Evolutionary conservation across 2,797 vertebrate species (phyloP).

Genomic region (Tenualosa ilisha): DNA sequence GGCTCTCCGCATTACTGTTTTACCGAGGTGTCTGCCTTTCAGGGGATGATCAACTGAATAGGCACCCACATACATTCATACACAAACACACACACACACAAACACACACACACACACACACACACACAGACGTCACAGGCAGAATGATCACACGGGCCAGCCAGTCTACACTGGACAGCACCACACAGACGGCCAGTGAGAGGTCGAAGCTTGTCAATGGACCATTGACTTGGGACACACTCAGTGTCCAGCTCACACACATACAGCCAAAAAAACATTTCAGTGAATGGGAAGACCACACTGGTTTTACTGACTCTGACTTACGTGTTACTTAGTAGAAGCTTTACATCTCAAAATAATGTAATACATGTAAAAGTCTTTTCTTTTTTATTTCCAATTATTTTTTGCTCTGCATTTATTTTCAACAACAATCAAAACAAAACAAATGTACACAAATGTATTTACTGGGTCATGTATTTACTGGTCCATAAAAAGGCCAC

Average conservation of each 20-base stretch:
- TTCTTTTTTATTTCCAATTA: background rate
- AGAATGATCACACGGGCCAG: background rate
- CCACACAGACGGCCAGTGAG: conserved; percentile 13
- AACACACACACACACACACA: background rate
- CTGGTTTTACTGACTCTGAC: background rate
- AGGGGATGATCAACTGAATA: background rate
- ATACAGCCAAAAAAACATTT: background rate
- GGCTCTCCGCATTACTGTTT: conserved; percentile 1
- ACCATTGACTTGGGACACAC: conserved; percentile 46
- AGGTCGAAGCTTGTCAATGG: conserved; percentile 49
- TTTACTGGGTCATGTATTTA: background rate
- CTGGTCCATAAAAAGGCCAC: background rate
- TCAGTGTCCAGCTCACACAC: conserved; percentile 30
- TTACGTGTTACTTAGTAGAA: background rate
- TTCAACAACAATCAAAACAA: background rate
- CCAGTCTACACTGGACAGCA: background rate
- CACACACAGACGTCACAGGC: conserved; percentile 1
- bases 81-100: background rate
- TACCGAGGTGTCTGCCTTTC: background rate
- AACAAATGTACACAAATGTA: background rate
- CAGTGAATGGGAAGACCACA: conserved; percentile 7
- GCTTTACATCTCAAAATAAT: background rate
- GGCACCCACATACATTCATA: background rate
- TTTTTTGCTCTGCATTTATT: background rate
- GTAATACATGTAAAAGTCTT: background rate